These are phyloP conservation scores for Volucella inflata DNA, from an alignment of 2,888 invertebrate genomes.

Conservation along the genomic window DNA sequence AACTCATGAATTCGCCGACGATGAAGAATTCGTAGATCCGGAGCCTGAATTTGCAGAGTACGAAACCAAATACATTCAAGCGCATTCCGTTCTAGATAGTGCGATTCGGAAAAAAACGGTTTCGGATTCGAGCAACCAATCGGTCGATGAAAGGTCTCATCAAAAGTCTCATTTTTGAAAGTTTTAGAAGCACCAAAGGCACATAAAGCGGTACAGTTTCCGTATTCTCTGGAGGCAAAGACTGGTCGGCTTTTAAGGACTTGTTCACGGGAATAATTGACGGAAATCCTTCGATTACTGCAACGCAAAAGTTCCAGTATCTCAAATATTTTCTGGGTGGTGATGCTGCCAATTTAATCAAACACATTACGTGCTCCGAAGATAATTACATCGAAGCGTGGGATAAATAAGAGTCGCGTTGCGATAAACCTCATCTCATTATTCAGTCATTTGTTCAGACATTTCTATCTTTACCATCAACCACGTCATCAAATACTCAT, in stretches of 20 bases:
- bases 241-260: slow-evolving; percentile 40
- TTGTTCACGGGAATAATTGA: slow-evolving; percentile 23
- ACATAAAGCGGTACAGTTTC: no score
- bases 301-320: slow-evolving; percentile 23
- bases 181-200: background rate
- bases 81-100: slow-evolving; percentile 16
- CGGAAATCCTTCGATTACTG: slow-evolving; percentile 17
- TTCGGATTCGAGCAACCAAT: background rate
- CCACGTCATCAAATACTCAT: slow-evolving; percentile 9
- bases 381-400: slow-evolving; percentile 39
- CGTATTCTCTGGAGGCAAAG: slow-evolving; percentile 39
- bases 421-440: slow-evolving; percentile 23
- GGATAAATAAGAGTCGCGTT: slow-evolving; percentile 25
- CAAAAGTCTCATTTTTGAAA: slow-evolving; percentile 36
- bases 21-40: slow-evolving; percentile 32
- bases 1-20: no score
- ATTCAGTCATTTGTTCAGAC: slow-evolving; percentile 35
- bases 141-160: background rate
- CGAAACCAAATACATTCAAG: slow-evolving; percentile 18
- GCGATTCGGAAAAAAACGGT: background rate
- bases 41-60: slow-evolving; percentile 21
- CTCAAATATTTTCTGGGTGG: slow-evolving; percentile 12
- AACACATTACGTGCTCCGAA: no score
- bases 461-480: slow-evolving; percentile 26
- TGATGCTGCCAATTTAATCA: slow-evolving; percentile 5